Percentiles rank a stretch among this genome's conserved stretches.
phyloP scores from a whole-genome alignment of 37 sponge, comb jelly and placozoan genomes.

The Beroe ovata region DNA sequence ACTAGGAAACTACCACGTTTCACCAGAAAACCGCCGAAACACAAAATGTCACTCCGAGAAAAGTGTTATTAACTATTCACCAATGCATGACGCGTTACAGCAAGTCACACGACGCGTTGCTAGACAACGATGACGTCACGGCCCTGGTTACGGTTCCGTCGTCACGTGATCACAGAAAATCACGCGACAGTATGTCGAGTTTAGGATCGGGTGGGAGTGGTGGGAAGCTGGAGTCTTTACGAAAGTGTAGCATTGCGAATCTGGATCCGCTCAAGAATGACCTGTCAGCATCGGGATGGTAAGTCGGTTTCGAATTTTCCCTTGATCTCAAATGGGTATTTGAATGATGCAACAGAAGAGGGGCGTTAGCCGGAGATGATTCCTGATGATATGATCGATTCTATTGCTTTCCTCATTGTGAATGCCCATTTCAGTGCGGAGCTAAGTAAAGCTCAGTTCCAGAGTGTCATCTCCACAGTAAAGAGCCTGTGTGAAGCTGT shows the following conservation, averaged over 20 bases:
- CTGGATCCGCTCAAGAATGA: conserved; percentile 26
- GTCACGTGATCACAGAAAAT: conserved; percentile 17
- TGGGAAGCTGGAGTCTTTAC: not conserved
- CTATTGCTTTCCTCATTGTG: too few species aligned
- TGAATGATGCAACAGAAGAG: too few species aligned
- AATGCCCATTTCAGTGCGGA: conserved; percentile 26
- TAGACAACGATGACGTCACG: not conserved
- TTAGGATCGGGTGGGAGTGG: not conserved
- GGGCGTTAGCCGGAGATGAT: too few species aligned
- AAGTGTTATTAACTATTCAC: too few species aligned
- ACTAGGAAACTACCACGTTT: too few species aligned
- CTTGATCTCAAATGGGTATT: too few species aligned
- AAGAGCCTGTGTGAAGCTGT: conserved; percentile 20
- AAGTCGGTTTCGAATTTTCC: too few species aligned
- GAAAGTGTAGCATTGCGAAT: conserved; percentile 2
- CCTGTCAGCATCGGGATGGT: not conserved
- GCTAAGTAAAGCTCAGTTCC: not conserved
- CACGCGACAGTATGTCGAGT: conserved; percentile 27
- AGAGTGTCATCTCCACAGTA: not conserved
- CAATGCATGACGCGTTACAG: too few species aligned
- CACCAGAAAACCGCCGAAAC: too few species aligned
- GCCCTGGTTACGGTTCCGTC: not conserved
- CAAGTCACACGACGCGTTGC: conserved; percentile 3
- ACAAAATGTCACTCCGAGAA: too few species aligned
- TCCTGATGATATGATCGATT: too few species aligned